These are phyloP conservation scores for Oreotrochilus melanogaster DNA, from an alignment of 2,113 vertebrate species.

Conservation along the genomic window DNA sequence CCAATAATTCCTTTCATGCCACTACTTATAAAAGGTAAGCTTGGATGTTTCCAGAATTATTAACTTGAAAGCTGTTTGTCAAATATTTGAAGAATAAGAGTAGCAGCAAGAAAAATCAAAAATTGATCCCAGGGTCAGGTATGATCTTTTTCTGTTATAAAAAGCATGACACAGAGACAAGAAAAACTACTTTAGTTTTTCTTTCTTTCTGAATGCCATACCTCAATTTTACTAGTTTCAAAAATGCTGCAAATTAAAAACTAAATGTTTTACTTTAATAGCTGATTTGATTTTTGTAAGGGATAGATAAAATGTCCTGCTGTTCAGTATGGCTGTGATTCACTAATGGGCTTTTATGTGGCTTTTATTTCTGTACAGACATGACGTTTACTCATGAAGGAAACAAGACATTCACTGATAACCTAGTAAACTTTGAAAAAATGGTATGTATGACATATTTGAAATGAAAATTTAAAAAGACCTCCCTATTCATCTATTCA, in stretches of 20 bases:
- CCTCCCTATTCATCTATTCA: neutral
- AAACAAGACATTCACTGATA: constrained; percentile 96
- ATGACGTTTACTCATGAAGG: constrained; percentile 99
- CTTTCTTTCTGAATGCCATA: constrained; percentile 15
- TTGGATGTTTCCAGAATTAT: constrained; percentile 21
- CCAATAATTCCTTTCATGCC: constrained; percentile 99
- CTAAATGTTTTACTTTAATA: constrained; percentile 46
- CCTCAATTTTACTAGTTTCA: constrained; percentile 67
- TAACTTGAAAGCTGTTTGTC: constrained; percentile 45
- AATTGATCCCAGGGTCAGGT: neutral
- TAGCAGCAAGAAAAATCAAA: constrained; percentile 25
- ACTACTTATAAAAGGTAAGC: constrained; percentile 96
- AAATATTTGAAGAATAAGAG: constrained; percentile 25
- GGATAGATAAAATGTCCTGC: constrained; percentile 28
- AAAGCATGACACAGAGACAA: neutral
- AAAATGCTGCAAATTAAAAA: constrained; percentile 67
- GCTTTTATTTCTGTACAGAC: constrained; percentile 83
- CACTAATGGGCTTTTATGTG: constrained; percentile 53
- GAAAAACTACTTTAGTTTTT: constrained; percentile 25
- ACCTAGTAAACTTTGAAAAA: constrained; percentile 99
- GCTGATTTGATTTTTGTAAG: constrained; percentile 65
- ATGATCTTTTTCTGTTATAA: neutral
- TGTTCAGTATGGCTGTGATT: constrained; percentile 55
- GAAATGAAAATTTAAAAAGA: constrained; percentile 11
- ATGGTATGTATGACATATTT: constrained; percentile 86